Evolutionary conservation across 2,113 vertebrate genomes (phyloP).

Genomic region (Triplophysa tibetana): DNA sequence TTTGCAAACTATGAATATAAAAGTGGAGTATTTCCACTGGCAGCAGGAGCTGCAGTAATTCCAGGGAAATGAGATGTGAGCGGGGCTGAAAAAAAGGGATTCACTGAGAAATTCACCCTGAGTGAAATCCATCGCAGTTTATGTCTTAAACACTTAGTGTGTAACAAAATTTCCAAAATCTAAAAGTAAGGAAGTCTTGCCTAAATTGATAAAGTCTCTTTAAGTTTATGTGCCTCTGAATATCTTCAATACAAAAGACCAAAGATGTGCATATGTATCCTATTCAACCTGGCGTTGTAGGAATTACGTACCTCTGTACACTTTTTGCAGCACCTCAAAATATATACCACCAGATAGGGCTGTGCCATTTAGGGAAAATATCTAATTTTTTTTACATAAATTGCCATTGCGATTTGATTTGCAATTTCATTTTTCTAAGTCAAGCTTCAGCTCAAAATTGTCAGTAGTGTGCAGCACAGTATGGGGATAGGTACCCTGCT

Average conservation of each 20-base stretch:
- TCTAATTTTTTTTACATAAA: too few species aligned
- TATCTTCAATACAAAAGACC: background rate
- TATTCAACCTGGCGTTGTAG: too few species aligned
- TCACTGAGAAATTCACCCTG: background rate
- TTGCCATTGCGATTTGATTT: too few species aligned
- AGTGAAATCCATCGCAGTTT: background rate
- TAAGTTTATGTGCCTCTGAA: background rate
- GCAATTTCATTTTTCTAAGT: too few species aligned
- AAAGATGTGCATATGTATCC: too few species aligned
- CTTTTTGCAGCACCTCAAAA: too few species aligned
- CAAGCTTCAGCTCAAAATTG: too few species aligned
- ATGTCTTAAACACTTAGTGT: constrained; percentile 35
- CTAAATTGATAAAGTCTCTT: background rate
- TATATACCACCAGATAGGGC: too few species aligned
- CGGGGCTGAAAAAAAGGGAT: background rate
- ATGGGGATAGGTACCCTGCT: too few species aligned
- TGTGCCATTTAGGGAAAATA: too few species aligned
- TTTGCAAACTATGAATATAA: constrained; percentile 40
- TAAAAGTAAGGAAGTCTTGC: background rate
- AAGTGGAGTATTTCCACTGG: background rate
- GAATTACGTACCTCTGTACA: too few species aligned
- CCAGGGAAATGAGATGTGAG: constrained; percentile 8
- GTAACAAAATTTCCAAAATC: constrained; percentile 8
- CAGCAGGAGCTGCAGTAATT: constrained; percentile 15
- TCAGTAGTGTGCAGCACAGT: too few species aligned